phyloP scores from a whole-genome alignment of 1,140 invertebrate species.

The Drosophila bocki region DNA sequence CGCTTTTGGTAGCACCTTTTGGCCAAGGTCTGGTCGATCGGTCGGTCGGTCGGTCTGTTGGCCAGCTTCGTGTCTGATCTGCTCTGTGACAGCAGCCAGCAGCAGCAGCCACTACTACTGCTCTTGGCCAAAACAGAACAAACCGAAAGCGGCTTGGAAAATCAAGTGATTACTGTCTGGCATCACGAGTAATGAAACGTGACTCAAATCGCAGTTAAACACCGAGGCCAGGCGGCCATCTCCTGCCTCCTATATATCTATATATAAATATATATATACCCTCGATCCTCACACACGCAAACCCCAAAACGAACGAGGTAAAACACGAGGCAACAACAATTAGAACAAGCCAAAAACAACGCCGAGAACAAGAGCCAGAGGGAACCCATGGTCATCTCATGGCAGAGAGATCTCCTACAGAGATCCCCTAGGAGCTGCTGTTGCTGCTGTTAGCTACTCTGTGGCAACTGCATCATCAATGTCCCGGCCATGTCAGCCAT shows the following conservation, averaged over 20 bases:
- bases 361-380: conserved; percentile 27
- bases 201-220: conserved; percentile 83
- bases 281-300: conserved; percentile 47
- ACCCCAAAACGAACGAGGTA: conserved; percentile 55
- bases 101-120: conserved; percentile 20
- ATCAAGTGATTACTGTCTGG: conserved; percentile 82
- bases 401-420: conserved; percentile 21
- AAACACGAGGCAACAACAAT: conserved; percentile 76
- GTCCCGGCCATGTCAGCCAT: conserved; percentile 74
- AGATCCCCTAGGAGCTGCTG: conserved; percentile 28
- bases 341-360: conserved; percentile 74
- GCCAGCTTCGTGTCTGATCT: conserved; percentile 53
- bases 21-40: conserved; percentile 18
- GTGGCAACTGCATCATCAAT: conserved; percentile 63
- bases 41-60: conserved; percentile 1
- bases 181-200: conserved; percentile 83
- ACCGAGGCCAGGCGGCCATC: conserved; percentile 34
- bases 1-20: conserved; percentile 60
- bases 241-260: conserved; percentile 5
- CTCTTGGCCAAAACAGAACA: conserved; percentile 2
- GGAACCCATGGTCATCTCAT: conserved; percentile 3
- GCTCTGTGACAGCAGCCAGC: conserved; percentile 46
- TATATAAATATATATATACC: conserved; percentile 1
- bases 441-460: not conserved
- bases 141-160: conserved; percentile 56